Evolutionary conservation across 2,113 vertebrate species (phyloP), one percentile per base, ranked within the genome.

Genomic region (Oncorhynchus masou): DNA sequence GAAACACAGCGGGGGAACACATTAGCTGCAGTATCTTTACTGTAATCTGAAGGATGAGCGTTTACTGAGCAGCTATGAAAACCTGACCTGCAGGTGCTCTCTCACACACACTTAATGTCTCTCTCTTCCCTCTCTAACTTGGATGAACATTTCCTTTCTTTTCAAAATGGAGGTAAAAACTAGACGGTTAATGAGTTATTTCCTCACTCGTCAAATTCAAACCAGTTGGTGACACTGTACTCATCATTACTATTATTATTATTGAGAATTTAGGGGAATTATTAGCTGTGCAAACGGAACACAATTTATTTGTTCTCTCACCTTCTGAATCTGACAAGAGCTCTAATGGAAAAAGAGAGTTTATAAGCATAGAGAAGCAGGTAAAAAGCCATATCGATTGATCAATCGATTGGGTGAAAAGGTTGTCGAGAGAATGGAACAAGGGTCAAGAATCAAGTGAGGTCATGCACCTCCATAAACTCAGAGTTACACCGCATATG

Each of bases 391-490:
- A 71, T 70, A 77, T 54, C 1, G 3, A 77, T 54, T 1, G 4
- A 66, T 74, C 79, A 74, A 54, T 84, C 74, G 73, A 64, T 83
- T 85, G 86, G 83, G 67, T 29, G 4, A 82, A 69, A 81, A 57
- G 39, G 78, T 71, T 64, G 77, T 79, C 70, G 62, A 80, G 75
- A 82, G 79, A 89, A 84, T 77, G 80, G 84, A 80, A 81, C 80
- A 79, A 77, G 79, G 88, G 83, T 86, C 84, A 80, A 34, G 57
- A 74, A 83, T 88, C 83, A 75, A 6, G 65, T 81, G 49, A 83
- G 82, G 78, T 83, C 87, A 84, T 74, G 78, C 81, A 15, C 81
- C 71, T 72, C 82, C 84, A 89, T 88, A 89, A 88, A 88, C 84
- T 65, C 82, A 88, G 79, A 90, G 83, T 31, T 24, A n/a, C 75